These are phyloP conservation scores for Harpegnathos saltator DNA, from an alignment of 1,140 invertebrate genomes.

Conservation along the genomic window DNA sequence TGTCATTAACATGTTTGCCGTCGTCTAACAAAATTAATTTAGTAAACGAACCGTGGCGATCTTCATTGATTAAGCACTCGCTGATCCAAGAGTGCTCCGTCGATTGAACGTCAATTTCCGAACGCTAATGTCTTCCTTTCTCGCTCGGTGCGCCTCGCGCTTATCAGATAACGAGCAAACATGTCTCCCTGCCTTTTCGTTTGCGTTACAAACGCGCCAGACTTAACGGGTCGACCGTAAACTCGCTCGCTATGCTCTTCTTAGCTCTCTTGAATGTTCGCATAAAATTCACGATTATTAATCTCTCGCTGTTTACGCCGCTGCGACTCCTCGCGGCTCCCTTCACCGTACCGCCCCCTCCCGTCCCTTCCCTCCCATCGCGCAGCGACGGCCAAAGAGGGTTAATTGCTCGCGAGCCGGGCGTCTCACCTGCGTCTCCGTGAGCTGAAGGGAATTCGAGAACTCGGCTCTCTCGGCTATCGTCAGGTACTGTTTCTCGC, in stretches of 20 bases:
- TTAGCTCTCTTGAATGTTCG: neutral
- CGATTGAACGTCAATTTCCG: neutral
- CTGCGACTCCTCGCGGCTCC: neutral
- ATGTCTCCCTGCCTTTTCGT: neutral
- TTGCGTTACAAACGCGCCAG: neutral
- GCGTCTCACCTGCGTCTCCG: constrained; percentile 94
- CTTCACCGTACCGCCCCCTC: too few relatives aligned
- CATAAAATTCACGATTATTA: constrained; percentile 9
- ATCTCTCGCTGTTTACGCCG: neutral
- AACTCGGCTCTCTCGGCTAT: constrained; percentile 99
- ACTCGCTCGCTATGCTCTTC: neutral
- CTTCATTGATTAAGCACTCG: constrained; percentile 3
- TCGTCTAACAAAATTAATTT: constrained; percentile 16
- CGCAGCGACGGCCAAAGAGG: too few relatives aligned
- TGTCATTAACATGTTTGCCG: too few relatives aligned
- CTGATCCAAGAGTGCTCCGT: neutral
- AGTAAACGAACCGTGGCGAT: neutral
- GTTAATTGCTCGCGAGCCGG: constrained; percentile 16
- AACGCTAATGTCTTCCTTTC: neutral
- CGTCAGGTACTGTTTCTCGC: constrained; percentile 97
- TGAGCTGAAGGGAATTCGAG: constrained; percentile 95
- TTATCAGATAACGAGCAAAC: neutral
- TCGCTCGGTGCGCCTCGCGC: neutral
- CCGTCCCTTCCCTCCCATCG: too few relatives aligned
- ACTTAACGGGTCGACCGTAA: neutral